Base-by-base conservation (phyloP, 2,113 vertebrate genomes). In the Microtus richardsoni region DNA sequence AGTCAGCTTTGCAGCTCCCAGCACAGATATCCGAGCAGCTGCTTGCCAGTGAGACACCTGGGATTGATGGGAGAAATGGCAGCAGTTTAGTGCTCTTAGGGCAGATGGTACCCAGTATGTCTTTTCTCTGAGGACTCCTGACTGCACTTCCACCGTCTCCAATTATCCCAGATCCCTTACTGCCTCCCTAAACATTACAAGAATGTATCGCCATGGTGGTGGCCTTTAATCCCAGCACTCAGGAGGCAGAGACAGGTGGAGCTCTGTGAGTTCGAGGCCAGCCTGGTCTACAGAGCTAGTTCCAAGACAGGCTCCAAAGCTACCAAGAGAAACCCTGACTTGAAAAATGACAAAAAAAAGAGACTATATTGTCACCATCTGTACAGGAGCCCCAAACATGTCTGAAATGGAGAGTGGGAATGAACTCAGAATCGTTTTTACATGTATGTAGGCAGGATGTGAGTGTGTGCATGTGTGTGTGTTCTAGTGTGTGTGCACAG, bases 1-100 rank as follows among this genome's bases (percentile, higher is more conserved):
- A 86, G 60, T 24, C 70, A 47, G 60, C 68, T 41, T 30, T 49
- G 2, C 58, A 30, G 24, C 24, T n/a, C 44, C 77, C 21, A 28
- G 41, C 44, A 44, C 79, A 33, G 14, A 41, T 86, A 1, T 52
- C 68, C 12, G 73, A 83, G 74, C 78, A 64, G 39, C 71, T 24
- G 47, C 64, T 36, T 12, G 24, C 52, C 66, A 3, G 0, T 47
- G 64, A 9, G 0, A 52, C 73, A 14, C 0, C 21, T 77, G 28
- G 58, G 7, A 6, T 11, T 60, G 52, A 44, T 3, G 0, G 47
- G 39, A 64, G 44, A 33, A 86, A 33, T 73, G 54, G 84, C 86
- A 54, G 36, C 86, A 3, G 5, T 54, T n/a, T 12, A 14, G 39
- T 41, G 0, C 22, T 49, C 88, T 58, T 41, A 19, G 64, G 17